These are phyloP conservation scores for Aldabrachelys gigantea DNA, from an alignment of 2,113 vertebrate species.

Conservation along the genomic window DNA sequence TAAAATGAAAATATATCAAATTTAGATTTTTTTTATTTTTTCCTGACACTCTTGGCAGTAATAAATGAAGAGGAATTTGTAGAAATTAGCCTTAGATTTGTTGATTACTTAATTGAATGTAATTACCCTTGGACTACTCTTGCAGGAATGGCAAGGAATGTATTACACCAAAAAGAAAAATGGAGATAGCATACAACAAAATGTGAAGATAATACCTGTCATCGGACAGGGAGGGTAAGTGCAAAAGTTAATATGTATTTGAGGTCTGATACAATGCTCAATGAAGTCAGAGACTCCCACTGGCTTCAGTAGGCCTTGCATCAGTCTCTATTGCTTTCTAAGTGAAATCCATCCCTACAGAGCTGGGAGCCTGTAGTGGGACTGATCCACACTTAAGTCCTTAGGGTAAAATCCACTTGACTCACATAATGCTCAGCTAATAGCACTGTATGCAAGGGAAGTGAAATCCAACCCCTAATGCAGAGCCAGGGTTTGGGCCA, in stretches of 20 bases:
- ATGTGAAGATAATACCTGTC: constrained; percentile 98
- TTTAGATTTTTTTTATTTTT: not conserved
- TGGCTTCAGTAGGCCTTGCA: not conserved
- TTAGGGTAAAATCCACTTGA: not conserved
- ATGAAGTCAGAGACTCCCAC: not conserved
- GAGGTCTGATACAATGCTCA: not conserved
- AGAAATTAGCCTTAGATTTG: not conserved
- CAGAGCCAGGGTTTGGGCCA: not conserved
- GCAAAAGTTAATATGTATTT: not conserved
- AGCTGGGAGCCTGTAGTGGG: not conserved
- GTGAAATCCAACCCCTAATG: not conserved
- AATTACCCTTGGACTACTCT: constrained; percentile 8
- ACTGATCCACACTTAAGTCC: not conserved
- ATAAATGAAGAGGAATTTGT: not conserved
- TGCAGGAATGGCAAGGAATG: constrained; percentile 97
- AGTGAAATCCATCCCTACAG: not conserved
- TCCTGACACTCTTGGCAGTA: not conserved
- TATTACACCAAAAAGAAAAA: constrained; percentile 96
- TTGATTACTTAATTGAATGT: not conserved
- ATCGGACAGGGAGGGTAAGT: constrained; percentile 97
- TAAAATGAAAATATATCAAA: not conserved
- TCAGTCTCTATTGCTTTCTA: not conserved
- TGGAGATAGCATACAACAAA: constrained; percentile 94
- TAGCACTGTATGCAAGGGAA: not conserved
- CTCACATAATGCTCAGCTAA: not conserved